These are phyloP conservation scores for Takifugu ocellatus DNA, from an alignment of 2,797 vertebrate genomes.

Conservation along the genomic window DNA sequence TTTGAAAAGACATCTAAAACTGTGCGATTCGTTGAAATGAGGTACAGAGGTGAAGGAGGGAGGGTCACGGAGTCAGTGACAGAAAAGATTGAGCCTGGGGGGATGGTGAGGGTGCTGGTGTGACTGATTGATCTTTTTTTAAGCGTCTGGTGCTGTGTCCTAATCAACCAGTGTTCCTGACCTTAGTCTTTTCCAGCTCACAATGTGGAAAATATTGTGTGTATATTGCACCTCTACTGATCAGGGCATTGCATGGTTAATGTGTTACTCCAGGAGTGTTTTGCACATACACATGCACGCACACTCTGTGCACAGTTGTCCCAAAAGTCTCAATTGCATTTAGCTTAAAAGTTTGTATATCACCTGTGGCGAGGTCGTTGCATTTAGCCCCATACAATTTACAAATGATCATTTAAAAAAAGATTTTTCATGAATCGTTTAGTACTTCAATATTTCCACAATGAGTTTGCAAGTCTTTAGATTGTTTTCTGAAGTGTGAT, in stretches of 20 bases:
- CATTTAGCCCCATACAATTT: no score
- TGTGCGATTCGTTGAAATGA: constrained; percentile 5
- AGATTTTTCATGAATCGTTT: no score
- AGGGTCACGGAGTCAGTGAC: constrained; percentile 9
- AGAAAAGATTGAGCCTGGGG: constrained; percentile 20
- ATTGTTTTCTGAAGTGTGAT: no score
- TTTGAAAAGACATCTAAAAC: neutral
- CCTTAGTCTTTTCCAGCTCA: constrained; percentile 1
- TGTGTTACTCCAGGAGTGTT: no score
- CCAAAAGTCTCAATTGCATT: no score
- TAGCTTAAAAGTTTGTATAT: no score
- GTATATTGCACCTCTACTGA: neutral
- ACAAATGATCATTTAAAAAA: no score
- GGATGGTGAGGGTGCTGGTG: neutral
- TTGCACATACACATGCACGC: neutral
- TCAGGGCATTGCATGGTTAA: neutral
- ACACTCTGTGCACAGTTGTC: no score
- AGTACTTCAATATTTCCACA: no score
- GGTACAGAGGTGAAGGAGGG: constrained; percentile 7
- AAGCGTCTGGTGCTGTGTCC: constrained; percentile 18
- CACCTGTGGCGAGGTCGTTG: no score
- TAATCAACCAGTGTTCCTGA: constrained; percentile 8
- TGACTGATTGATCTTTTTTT: constrained; percentile 29
- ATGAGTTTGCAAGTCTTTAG: no score
- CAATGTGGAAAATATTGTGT: neutral